Conservation (phyloP, 2,113 vertebrate species). For the Camelus dromedarius region DNA sequence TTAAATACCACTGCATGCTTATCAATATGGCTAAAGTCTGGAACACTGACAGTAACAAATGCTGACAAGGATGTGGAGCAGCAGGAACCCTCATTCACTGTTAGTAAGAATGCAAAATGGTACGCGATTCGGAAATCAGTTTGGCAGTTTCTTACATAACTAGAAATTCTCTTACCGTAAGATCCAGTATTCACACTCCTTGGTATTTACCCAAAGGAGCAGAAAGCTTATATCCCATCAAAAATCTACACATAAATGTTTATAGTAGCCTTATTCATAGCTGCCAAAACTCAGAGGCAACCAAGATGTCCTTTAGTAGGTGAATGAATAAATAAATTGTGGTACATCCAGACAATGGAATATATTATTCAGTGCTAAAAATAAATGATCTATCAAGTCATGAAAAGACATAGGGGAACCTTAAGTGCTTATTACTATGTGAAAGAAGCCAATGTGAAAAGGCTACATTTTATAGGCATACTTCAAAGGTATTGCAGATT, state of each 20-base stretch:
- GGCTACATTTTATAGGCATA: not conserved
- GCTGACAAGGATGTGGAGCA: not conserved
- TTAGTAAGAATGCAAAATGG: not conserved
- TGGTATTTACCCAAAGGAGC: not conserved
- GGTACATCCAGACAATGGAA: not conserved
- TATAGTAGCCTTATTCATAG: not conserved
- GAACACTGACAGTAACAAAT: not conserved
- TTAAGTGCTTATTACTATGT: not conserved
- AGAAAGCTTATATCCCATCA: not conserved
- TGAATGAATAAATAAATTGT: not conserved
- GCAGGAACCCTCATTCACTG: not conserved
- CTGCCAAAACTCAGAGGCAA: not conserved
- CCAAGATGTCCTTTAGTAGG: not conserved
- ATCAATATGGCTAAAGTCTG: not conserved
- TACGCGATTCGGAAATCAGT: not conserved
- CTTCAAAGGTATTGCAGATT: not conserved
- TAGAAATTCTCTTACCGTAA: not conserved
- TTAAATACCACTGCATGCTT: not conserved
- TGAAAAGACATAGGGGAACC: not conserved
- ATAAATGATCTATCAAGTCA: not conserved
- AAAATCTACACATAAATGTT: not conserved
- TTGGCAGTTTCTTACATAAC: not conserved
- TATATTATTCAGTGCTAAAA: not conserved
- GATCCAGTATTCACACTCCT: not conserved
- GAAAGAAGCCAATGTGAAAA: conserved; percentile 6